Evolutionary conservation across 2,888 invertebrate species (phyloP).

Genomic region (Dermolepida albohirtum): DNA sequence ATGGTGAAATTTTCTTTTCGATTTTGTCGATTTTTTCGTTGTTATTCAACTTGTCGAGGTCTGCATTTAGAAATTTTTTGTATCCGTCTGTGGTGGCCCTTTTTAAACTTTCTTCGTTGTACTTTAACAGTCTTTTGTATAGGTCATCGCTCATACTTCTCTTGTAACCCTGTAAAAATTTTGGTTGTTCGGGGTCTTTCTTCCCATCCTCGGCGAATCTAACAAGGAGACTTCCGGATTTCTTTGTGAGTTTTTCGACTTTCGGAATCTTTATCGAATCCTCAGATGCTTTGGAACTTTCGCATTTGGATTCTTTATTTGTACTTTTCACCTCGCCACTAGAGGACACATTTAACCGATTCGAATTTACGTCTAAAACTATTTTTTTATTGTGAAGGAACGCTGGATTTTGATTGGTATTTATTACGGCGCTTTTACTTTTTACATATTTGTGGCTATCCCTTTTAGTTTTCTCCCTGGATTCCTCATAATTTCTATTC

Average conservation of each 20-base stretch:
- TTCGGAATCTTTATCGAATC: neutral
- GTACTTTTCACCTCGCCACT: neutral
- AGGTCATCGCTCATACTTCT: slow-evolving; percentile 57
- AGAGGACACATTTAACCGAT: neutral
- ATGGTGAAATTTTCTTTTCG: slow-evolving; percentile 21
- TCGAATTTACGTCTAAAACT: neutral
- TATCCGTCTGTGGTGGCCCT: slow-evolving; percentile 59
- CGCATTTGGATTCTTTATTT: slow-evolving; percentile 1
- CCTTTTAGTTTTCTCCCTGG: neutral
- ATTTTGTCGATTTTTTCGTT: slow-evolving; percentile 31
- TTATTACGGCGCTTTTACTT: slow-evolving; percentile 1
- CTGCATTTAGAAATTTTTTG: slow-evolving; percentile 55
- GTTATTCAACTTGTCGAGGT: slow-evolving; percentile 13
- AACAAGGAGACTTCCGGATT: slow-evolving; percentile 34
- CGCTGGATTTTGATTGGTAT: neutral
- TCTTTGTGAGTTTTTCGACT: slow-evolving; percentile 1
- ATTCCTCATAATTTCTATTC: neutral
- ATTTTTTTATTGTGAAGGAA: neutral
- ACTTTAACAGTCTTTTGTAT: slow-evolving; percentile 56
- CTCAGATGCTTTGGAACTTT: slow-evolving; percentile 4
- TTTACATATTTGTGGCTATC: slow-evolving; percentile 4
- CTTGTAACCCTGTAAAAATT: slow-evolving; percentile 46
- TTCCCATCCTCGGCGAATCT: slow-evolving; percentile 37
- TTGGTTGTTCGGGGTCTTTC: slow-evolving; percentile 36
- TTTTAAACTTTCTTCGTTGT: slow-evolving; percentile 56